phyloP scores from a whole-genome alignment of 2,113 vertebrate species.

The Narcine bancroftii region DNA sequence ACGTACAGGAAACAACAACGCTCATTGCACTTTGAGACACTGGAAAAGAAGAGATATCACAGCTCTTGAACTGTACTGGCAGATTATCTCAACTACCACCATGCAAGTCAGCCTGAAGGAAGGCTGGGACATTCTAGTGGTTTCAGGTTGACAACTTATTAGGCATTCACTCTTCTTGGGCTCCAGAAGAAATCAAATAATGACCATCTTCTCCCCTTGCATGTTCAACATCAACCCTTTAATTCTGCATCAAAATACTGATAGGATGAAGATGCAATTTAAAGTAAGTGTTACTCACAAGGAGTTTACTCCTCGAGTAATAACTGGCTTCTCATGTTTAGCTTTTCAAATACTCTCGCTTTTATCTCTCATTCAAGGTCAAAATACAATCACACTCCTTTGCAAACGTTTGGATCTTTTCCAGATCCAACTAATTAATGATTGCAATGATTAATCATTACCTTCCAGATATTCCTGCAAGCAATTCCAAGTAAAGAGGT shows the following conservation, averaged over 20 bases:
- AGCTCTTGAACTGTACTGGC: not conserved
- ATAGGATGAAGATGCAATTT: not conserved
- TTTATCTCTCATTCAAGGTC: not conserved
- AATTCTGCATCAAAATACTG: not conserved
- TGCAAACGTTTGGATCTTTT: not conserved
- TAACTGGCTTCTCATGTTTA: not conserved
- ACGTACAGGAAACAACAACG: constrained; percentile 82
- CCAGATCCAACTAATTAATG: not conserved
- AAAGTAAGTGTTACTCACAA: not conserved
- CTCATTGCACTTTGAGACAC: constrained; percentile 72
- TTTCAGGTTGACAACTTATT: no score
- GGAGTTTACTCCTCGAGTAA: not conserved
- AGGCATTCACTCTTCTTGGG: not conserved
- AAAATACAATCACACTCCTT: not conserved
- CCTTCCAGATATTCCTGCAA: not conserved
- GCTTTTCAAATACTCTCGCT: not conserved
- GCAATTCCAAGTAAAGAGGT: not conserved
- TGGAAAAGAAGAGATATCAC: constrained; percentile 43
- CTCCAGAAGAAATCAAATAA: no score
- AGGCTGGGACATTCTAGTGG: not conserved
- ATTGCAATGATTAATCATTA: not conserved
- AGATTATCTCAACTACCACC: not conserved
- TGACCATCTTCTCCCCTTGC: not conserved
- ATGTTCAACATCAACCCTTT: not conserved
- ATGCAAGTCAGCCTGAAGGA: rapidly evolving